phyloP scores from a whole-genome alignment of 1,140 invertebrate genomes.

The Calycopis cecrops region DNA sequence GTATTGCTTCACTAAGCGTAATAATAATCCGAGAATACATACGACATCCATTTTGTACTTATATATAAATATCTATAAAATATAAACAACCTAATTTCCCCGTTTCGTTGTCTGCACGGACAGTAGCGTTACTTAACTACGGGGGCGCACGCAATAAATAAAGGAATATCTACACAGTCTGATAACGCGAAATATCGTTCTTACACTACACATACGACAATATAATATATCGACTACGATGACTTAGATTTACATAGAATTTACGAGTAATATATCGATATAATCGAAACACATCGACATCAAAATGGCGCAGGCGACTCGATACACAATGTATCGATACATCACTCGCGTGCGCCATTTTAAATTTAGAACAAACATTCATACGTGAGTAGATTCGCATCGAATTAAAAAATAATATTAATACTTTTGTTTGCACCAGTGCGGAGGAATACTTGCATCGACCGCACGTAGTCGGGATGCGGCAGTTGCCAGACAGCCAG shows the following conservation, averaged over 20 bases:
- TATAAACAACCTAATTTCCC: conserved; percentile 67
- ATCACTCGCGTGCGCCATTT: conserved; percentile 22
- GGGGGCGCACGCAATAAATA: conserved; percentile 54
- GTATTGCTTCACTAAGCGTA: conserved; percentile 69
- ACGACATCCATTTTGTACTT: conserved; percentile 63
- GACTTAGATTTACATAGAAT: conserved; percentile 19
- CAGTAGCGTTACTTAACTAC: conserved; percentile 53
- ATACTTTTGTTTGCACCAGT: conserved; percentile 5
- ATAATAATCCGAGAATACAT: conserved; percentile 44
- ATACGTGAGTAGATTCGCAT: conserved; percentile 20
- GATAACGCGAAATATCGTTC: conserved; percentile 35
- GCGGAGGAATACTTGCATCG: neutral
- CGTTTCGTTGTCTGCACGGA: conserved; percentile 67
- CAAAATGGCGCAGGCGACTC: conserved; percentile 21
- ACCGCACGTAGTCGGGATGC: too few relatives aligned
- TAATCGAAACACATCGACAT: conserved; percentile 5
- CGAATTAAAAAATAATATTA: neutral
- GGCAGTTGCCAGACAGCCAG: too few relatives aligned
- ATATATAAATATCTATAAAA: conserved; percentile 48
- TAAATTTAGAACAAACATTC: conserved; percentile 17
- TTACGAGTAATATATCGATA: conserved; percentile 7
- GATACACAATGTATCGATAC: neutral
- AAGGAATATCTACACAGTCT: conserved; percentile 62
- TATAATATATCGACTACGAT: conserved; percentile 11
- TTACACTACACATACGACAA: conserved; percentile 23